phyloP scores from a whole-genome alignment of 2,797 vertebrate species.

The Eremophila alpestris region DNA sequence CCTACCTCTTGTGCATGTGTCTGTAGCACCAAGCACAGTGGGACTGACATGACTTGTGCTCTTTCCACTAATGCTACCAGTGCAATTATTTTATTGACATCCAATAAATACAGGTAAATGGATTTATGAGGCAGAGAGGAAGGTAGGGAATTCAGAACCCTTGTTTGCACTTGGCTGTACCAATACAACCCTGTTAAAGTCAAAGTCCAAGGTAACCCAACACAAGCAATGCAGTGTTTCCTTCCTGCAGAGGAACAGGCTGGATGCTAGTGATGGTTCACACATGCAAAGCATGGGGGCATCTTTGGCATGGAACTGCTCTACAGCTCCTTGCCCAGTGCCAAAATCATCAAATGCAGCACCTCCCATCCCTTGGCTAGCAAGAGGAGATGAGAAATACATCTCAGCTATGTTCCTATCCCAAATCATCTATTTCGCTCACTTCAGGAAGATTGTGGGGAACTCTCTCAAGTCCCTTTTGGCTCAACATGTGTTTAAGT shows the following conservation, averaged over 20 bases:
- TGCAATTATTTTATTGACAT: neutral
- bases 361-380: neutral
- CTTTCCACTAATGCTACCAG: neutral
- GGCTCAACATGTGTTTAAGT: neutral
- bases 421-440: neutral
- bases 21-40: neutral
- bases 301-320: neutral
- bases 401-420: neutral
- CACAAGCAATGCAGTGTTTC: neutral
- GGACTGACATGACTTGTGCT: neutral
- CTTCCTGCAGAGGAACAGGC: neutral
- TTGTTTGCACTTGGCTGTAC: neutral
- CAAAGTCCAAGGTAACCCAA: neutral
- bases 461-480: neutral
- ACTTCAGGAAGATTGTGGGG: neutral
- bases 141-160: neutral
- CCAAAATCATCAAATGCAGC: neutral
- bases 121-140: neutral
- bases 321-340: neutral
- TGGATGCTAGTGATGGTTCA: neutral
- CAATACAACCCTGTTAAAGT: neutral
- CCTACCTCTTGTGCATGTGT: neutral
- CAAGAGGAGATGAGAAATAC: neutral
- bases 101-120: neutral
- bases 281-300: accelerated